Evolutionary conservation across 2,797 vertebrate genomes (phyloP), one percentile per base, ranked within the genome.

Genomic region (Macrochelys suwanniensis): DNA sequence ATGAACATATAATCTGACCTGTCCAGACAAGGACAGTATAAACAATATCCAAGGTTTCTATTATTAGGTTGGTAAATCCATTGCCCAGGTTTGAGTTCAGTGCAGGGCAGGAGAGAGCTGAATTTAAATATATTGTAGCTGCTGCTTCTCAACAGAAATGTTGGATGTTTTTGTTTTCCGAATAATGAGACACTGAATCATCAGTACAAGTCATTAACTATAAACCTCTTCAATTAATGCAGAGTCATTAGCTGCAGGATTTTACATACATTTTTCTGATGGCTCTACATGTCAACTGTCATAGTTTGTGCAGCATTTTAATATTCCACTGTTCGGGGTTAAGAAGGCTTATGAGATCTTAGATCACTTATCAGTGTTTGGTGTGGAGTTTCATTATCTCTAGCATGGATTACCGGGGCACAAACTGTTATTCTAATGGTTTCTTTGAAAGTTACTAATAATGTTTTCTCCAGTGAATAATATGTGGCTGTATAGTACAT

Each of bases 281-380:
- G 11, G 87, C 79, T 96, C 57, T 59, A 93, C 92, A 91, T 92
- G 92, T 97, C 96, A 93, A 91, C 93, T 92, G 89, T 90, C 87
- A 88, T 71, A 26, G 61, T 87, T 93, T 95, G 85, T 90, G 82
- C 89, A 61, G 49, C 68, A 84, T 93, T 97, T 96, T 94, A 97
- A 80, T 95, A 96, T 96, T 95, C 84, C 78, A 33, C 76, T 80
- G 85, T 82, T 96, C 84, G 89, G 88, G 90, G 68, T 95, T 98
- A 97, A 97, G 97, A 96, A 94, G 96, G 96, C 89, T 98, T 98
- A 97, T 78, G 94, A 97, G 96, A 97, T 96, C 97, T 95, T 94
- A 93, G 92, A 96, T 97, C 95, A 89, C 88, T 97, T 97, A 90
- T 87, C 11, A 25, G 85, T 61, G 82, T 95, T 96, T 94, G 88